Percentiles rank a stretch among this genome's conserved stretches.
phyloP scores from a whole-genome alignment of 2,113 vertebrate species.

The Melanerpes formicivorus region DNA sequence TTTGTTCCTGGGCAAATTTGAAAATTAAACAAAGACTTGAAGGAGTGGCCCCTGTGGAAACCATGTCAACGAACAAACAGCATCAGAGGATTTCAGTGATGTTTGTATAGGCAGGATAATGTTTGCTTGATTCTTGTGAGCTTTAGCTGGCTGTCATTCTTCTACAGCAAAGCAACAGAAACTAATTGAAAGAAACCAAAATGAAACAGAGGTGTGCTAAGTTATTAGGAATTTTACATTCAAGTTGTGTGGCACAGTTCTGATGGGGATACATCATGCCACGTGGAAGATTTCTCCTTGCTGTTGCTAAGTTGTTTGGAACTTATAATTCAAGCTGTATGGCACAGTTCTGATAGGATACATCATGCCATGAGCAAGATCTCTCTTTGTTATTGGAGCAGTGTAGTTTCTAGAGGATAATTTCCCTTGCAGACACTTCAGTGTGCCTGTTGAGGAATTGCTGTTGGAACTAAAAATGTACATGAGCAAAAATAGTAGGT shows the following conservation, averaged over 20 bases:
- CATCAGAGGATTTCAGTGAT: conserved; percentile 43
- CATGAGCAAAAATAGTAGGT: background rate
- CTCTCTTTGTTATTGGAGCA: background rate
- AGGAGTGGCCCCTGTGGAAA: conserved; percentile 37
- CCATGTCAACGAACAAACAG: conserved; percentile 26
- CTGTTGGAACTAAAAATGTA: background rate
- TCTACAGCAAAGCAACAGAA: conserved; percentile 20
- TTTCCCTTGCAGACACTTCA: background rate
- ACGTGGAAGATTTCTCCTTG: background rate
- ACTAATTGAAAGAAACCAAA: conserved; percentile 24
- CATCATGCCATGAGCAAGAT: background rate
- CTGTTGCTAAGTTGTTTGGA: background rate
- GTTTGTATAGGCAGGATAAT: conserved; percentile 51
- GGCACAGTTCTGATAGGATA: background rate
- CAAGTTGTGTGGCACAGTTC: background rate
- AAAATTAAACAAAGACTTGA: conserved; percentile 50
- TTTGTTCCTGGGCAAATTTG: conserved; percentile 46
- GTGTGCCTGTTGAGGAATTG: background rate
- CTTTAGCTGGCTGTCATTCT: conserved; percentile 38
- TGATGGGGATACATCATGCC: background rate
- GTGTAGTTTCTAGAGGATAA: background rate
- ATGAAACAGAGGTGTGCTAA: background rate
- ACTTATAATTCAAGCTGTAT: background rate
- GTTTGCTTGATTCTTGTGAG: conserved; percentile 34
- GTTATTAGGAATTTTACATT: conserved; percentile 23